Evolutionary conservation across 2,113 vertebrate species (phyloP).

Genomic region (Amblyornis subalaris): DNA sequence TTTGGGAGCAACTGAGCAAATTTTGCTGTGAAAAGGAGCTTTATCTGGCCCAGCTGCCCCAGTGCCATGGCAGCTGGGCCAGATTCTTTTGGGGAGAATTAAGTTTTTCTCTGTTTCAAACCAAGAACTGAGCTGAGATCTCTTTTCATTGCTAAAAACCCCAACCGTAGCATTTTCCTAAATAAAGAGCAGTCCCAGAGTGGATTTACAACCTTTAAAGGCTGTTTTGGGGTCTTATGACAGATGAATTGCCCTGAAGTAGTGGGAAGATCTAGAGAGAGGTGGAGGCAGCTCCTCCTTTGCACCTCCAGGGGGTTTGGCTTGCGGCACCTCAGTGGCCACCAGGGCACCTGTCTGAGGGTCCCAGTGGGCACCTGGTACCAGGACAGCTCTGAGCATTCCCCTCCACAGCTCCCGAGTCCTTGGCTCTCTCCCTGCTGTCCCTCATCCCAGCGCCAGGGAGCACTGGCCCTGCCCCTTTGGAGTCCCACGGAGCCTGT

Average conservation of each 20-base stretch:
- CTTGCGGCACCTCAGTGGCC: rapidly evolving
- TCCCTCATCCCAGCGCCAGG: rapidly evolving
- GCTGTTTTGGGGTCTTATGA: not conserved
- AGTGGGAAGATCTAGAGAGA: rapidly evolving
- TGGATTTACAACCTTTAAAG: not conserved
- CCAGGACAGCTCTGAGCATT: not conserved
- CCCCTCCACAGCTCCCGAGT: rapidly evolving
- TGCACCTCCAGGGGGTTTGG: not conserved
- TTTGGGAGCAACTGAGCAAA: not conserved
- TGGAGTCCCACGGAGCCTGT: not conserved
- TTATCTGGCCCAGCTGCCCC: not conserved
- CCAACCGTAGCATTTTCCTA: not conserved
- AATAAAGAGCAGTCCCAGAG: not conserved
- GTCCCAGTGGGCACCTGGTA: not conserved
- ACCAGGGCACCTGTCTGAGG: not conserved
- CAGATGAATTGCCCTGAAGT: rapidly evolving
- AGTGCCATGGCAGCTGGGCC: rapidly evolving
- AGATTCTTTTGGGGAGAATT: too few species aligned
- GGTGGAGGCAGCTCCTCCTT: not conserved
- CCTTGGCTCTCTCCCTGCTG: not conserved
- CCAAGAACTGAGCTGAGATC: not conserved
- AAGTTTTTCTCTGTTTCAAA: rapidly evolving
- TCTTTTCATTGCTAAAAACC: not conserved
- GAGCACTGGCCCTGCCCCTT: rapidly evolving
- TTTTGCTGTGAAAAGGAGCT: not conserved